Conservation (phyloP, 2,888 invertebrate genomes). For the Stramonita haemastoma region DNA sequence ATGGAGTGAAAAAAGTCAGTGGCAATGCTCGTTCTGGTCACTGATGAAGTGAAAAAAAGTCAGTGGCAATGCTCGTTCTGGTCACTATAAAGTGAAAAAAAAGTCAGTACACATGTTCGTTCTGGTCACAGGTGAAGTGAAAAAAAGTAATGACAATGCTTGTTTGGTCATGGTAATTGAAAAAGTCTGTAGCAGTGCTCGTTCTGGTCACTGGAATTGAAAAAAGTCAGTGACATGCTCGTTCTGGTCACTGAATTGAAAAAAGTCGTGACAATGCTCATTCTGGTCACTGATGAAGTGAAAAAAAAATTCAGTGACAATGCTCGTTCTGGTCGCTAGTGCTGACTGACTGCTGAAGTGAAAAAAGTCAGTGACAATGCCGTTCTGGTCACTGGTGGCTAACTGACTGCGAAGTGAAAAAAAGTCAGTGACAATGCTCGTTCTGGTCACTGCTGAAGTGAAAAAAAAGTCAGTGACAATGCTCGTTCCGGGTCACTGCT, state of each 20-base stretch:
- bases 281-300: background rate
- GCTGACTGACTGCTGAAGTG: too few relatives aligned
- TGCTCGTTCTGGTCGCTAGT: too few relatives aligned
- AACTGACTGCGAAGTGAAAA: background rate
- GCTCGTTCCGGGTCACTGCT: background rate
- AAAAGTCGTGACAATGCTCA: background rate
- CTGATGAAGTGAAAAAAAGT: background rate
- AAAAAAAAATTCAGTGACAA: background rate
- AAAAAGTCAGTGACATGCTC: conserved; percentile 90
- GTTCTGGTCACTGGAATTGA: background rate
- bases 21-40: too few relatives aligned
- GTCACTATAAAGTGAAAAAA: too few relatives aligned
- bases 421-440: background rate
- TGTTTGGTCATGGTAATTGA: too few relatives aligned
- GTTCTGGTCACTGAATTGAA: conserved; percentile 87
- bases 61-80: too few relatives aligned
- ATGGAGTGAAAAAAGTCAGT: too few relatives aligned
- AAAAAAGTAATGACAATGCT: too few relatives aligned
- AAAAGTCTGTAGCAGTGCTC: background rate
- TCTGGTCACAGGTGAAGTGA: too few relatives aligned
- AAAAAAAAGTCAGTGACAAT: background rate
- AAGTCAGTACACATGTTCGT: too few relatives aligned
- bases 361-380: background rate
- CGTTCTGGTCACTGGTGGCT: background rate
- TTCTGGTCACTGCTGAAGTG: background rate